Evolutionary conservation across 2,888 invertebrate genomes (phyloP).

Genomic region (Rosalia funebris): DNA sequence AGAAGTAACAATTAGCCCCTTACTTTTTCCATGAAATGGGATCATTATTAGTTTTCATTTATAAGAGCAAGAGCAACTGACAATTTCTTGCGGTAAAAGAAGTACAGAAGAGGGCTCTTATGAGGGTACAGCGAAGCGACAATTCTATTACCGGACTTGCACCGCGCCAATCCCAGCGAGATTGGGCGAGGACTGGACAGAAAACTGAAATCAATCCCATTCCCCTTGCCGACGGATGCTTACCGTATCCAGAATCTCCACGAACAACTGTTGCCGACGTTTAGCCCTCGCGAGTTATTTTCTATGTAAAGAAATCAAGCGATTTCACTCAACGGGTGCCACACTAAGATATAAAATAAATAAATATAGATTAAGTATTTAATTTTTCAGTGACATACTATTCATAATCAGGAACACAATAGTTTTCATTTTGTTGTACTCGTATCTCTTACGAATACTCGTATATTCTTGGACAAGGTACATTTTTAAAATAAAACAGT

Average conservation of each 20-base stretch:
- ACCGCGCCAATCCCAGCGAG: constrained; percentile 19
- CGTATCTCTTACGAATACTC: too few relatives aligned
- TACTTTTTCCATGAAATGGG: not conserved
- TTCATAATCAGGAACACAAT: too few relatives aligned
- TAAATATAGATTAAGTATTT: too few relatives aligned
- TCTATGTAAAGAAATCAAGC: too few relatives aligned
- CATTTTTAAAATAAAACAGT: too few relatives aligned
- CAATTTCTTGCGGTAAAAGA: constrained; percentile 7
- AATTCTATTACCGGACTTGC: constrained; percentile 26
- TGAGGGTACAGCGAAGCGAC: constrained; percentile 16
- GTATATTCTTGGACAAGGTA: too few relatives aligned
- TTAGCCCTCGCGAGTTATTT: too few relatives aligned
- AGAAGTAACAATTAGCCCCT: too few relatives aligned
- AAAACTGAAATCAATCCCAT: constrained; percentile 18
- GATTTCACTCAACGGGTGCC: too few relatives aligned
- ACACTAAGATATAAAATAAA: too few relatives aligned
- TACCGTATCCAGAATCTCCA: constrained; percentile 6
- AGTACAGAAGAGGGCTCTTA: not conserved
- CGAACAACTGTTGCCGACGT: constrained; percentile 30
- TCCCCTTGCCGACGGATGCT: constrained; percentile 3
- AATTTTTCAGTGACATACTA: too few relatives aligned
- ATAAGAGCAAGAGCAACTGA: constrained; percentile 13
- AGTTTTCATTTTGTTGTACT: too few relatives aligned
- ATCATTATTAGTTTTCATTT: not conserved
- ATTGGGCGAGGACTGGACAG: constrained; percentile 16